Conservation (phyloP, 2,888 invertebrate species). For the Hemaris fuciformis region DNA sequence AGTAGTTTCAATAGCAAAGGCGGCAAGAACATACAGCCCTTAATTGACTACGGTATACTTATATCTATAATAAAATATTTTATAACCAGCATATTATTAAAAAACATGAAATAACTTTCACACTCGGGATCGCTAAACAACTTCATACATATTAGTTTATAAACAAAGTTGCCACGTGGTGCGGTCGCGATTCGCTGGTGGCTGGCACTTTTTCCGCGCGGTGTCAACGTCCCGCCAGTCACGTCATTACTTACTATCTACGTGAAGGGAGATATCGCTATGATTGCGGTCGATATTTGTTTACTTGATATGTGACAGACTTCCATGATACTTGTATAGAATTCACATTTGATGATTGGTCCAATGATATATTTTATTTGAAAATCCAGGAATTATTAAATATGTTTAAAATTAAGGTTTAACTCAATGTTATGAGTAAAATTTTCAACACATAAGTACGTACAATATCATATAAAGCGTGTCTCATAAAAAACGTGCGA, state of each 20-base stretch:
- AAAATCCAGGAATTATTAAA: no score
- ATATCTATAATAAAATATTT: not conserved
- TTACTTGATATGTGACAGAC: not conserved
- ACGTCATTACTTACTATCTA: slow-evolving; percentile 34
- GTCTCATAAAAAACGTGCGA: no score
- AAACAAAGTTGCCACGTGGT: slow-evolving; percentile 4
- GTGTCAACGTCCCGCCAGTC: slow-evolving; percentile 1
- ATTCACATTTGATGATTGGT: no score
- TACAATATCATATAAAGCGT: no score
- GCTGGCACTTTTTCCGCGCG: not conserved
- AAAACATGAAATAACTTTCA: not conserved
- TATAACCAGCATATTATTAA: not conserved
- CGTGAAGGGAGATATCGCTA: slow-evolving; percentile 19
- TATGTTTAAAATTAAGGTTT: no score
- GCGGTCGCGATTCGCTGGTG: not conserved
- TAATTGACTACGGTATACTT: not conserved
- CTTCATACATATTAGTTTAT: not conserved
- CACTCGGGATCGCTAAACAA: not conserved
- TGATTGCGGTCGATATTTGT: slow-evolving; percentile 15
- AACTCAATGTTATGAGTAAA: no score
- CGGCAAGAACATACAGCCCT: not conserved
- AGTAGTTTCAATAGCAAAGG: not conserved
- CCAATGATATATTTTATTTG: no score
- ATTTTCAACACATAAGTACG: no score
- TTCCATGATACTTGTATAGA: not conserved